Conservation (phyloP, 2,113 vertebrate genomes). For the Seriola dumerili region DNA sequence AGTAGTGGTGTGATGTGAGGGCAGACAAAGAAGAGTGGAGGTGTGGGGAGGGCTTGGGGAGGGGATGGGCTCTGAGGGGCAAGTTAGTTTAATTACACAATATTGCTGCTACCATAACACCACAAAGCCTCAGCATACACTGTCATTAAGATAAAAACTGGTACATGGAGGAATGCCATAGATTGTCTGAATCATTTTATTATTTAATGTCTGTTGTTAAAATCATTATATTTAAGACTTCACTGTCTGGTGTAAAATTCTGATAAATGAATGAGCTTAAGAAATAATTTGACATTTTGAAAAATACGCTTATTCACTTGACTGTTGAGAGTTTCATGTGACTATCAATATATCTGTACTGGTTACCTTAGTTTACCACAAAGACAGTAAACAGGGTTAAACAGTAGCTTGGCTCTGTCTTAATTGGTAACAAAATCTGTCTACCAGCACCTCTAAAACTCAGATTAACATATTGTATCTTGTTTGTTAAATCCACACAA, state of each 20-base stretch:
- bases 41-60: slow-evolving; percentile 52
- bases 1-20: slow-evolving; percentile 59
- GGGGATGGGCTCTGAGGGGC: slow-evolving; percentile 57
- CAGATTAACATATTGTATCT: neutral
- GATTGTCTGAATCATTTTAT: slow-evolving; percentile 51
- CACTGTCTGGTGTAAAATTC: slow-evolving; percentile 34
- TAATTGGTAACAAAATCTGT: neutral
- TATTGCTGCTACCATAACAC: slow-evolving; percentile 73
- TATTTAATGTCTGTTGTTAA: slow-evolving; percentile 68
- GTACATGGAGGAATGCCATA: slow-evolving; percentile 52
- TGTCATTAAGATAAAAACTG: slow-evolving; percentile 74
- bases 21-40: slow-evolving; percentile 60
- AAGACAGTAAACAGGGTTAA: slow-evolving; percentile 7
- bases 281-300: slow-evolving; percentile 17
- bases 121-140: slow-evolving; percentile 73
- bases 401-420: neutral
- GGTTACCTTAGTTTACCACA: neutral
- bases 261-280: slow-evolving; percentile 43
- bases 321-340: neutral
- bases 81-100: slow-evolving; percentile 79
- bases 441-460: neutral
- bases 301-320: neutral
- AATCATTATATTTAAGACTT: slow-evolving; percentile 59
- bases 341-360: neutral
- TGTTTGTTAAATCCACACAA: slow-evolving; percentile 5